Conservation (phyloP, 2,113 vertebrate species). For the Laticauda colubrina region DNA sequence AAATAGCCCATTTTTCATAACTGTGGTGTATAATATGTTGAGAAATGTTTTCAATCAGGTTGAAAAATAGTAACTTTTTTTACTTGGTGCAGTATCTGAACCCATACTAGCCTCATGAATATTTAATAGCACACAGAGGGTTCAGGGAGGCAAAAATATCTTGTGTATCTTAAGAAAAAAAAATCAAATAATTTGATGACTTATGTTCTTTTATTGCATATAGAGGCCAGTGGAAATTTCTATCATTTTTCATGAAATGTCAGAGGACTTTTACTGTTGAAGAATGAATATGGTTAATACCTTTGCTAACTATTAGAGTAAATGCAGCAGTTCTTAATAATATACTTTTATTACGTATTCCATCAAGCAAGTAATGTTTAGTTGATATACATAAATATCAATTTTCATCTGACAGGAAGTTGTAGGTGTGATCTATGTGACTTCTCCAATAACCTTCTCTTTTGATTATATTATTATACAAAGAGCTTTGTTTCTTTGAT, state of each 20-base stretch:
- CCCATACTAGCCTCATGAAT: conserved; percentile 66
- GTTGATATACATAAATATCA: conserved; percentile 53
- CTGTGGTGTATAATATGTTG: conserved; percentile 8
- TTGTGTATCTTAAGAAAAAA: conserved; percentile 66
- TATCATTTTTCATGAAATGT: conserved; percentile 71
- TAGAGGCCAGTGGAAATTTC: conserved; percentile 68
- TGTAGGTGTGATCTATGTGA: conserved; percentile 53
- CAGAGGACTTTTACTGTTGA: conserved; percentile 60
- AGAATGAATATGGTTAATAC: conserved; percentile 56
- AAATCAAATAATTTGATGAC: conserved; percentile 70
- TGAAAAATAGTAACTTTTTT: conserved; percentile 68
- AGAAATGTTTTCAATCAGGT: conserved; percentile 59
- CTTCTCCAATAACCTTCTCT: conserved; percentile 57
- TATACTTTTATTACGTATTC: conserved; percentile 64
- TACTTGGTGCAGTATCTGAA: conserved; percentile 55
- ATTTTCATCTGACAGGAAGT: conserved; percentile 56
- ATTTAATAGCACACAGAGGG: conserved; percentile 68
- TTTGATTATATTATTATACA: conserved; percentile 30
- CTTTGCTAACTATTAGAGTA: conserved; percentile 64
- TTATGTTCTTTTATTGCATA: conserved; percentile 58
- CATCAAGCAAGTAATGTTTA: conserved; percentile 55
- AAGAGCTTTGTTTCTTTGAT: conserved; percentile 30
- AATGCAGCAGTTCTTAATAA: conserved; percentile 60
- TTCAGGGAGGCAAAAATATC: conserved; percentile 48
- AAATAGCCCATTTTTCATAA: conserved; percentile 15